phyloP scores from a whole-genome alignment of 2,113 vertebrate genomes.

The Tyrannus savana region DNA sequence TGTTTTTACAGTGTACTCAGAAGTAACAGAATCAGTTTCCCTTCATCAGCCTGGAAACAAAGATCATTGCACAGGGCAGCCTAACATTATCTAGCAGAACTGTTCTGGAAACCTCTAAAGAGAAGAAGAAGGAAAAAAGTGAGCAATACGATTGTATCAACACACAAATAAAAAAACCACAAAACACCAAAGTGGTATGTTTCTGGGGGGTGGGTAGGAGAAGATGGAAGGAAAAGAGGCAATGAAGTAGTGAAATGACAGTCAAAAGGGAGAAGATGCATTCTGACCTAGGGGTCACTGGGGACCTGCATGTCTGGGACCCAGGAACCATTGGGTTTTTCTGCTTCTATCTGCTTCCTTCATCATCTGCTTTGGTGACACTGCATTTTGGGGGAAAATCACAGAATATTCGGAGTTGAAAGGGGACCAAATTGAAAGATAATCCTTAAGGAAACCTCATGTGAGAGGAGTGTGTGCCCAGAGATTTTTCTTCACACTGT shows the following conservation, averaged over 20 bases:
- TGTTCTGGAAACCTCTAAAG: neutral
- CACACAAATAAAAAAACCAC: fast-evolving
- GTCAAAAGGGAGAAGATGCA: neutral
- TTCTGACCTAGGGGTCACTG: neutral
- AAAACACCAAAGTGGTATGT: neutral
- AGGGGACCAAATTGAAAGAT: neutral
- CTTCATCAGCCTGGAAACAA: neutral
- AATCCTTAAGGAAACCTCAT: neutral
- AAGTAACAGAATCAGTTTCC: neutral
- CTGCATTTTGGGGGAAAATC: neutral
- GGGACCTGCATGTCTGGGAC: neutral
- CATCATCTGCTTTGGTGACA: neutral
- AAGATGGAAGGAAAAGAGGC: neutral
- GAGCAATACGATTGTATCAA: neutral
- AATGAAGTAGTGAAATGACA: neutral
- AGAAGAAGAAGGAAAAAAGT: neutral
- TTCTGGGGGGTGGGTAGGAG: neutral
- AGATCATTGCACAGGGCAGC: neutral
- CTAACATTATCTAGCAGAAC: neutral
- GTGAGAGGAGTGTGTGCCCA: neutral
- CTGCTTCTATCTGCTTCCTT: neutral
- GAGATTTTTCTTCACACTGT: neutral
- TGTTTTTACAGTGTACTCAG: neutral
- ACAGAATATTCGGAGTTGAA: neutral
- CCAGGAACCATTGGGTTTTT: neutral